These are phyloP conservation scores for Eupithecia abbreviata DNA, from an alignment of 2,888 invertebrate species.

Conservation along the genomic window DNA sequence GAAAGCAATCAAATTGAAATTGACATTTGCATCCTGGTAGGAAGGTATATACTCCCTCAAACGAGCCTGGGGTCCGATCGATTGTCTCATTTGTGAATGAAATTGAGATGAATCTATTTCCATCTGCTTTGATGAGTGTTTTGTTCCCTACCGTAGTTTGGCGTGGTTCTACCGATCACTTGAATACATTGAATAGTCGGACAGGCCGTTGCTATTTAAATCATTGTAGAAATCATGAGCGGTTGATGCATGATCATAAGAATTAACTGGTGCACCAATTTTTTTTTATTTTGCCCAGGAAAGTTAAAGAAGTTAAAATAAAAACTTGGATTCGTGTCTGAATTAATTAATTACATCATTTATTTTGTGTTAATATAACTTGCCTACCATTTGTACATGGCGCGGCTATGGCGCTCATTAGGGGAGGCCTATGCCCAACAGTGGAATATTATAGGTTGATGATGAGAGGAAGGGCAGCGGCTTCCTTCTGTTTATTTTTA, in stretches of 20 bases:
- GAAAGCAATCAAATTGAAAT: slow-evolving; percentile 35
- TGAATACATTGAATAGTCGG: neutral
- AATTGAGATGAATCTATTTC: slow-evolving; percentile 11
- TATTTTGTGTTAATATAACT: too few species aligned
- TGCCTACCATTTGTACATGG: too few species aligned
- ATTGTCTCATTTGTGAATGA: slow-evolving; percentile 29
- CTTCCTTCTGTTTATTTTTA: too few species aligned
- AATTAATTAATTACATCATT: too few species aligned
- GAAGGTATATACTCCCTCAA: neutral
- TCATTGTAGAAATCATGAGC: neutral
- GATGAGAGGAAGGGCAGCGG: too few species aligned
- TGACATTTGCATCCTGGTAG: slow-evolving; percentile 22
- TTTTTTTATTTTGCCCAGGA: too few species aligned
- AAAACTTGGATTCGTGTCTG: too few species aligned
- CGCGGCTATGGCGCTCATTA: too few species aligned
- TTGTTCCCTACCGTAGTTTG: neutral
- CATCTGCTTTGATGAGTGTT: neutral
- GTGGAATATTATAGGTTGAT: too few species aligned
- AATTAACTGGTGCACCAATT: too few species aligned
- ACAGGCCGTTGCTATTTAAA: neutral
- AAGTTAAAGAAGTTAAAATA: too few species aligned
- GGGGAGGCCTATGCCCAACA: too few species aligned
- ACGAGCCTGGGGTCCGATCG: slow-evolving; percentile 13
- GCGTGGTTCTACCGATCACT: neutral
- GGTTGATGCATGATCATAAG: neutral